Evolutionary conservation across 1,140 invertebrate species (phyloP).

Genomic region (Drosophila kurseongensis): DNA sequence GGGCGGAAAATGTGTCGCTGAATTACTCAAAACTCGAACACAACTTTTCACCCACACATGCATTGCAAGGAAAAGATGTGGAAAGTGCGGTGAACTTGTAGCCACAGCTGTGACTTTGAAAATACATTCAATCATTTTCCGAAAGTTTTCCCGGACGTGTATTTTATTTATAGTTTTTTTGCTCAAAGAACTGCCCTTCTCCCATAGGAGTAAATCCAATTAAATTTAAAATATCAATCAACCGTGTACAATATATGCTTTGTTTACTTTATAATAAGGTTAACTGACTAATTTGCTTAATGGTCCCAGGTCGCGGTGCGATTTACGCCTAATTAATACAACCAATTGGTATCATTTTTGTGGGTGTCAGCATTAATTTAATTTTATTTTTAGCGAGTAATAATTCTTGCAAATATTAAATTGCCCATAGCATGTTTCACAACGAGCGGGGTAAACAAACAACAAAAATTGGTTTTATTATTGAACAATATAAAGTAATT

Average conservation of each 20-base stretch:
- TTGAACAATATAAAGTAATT: constrained; percentile 19
- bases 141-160: constrained; percentile 28
- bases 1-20: constrained; percentile 44
- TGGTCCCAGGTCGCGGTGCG: constrained; percentile 34
- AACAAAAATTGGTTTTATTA: constrained; percentile 1
- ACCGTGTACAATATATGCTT: constrained; percentile 35
- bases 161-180: constrained; percentile 27
- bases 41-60: constrained; percentile 42
- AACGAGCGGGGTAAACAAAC: not conserved
- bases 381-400: constrained; percentile 35
- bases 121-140: constrained; percentile 73
- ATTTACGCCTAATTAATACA: constrained; percentile 67
- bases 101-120: constrained; percentile 69
- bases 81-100: constrained; percentile 46
- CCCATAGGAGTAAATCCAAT: constrained; percentile 21
- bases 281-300: constrained; percentile 59
- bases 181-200: not conserved
- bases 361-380: constrained; percentile 66
- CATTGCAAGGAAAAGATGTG: constrained; percentile 14
- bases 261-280: constrained; percentile 27
- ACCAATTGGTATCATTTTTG: constrained; percentile 71
- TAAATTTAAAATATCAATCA: constrained; percentile 40
- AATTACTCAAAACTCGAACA: constrained; percentile 39
- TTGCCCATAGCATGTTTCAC: constrained; percentile 24
- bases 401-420: constrained; percentile 38